Base-by-base conservation (phyloP, 1,140 invertebrate genomes). In the Archivesica marissinica region DNA sequence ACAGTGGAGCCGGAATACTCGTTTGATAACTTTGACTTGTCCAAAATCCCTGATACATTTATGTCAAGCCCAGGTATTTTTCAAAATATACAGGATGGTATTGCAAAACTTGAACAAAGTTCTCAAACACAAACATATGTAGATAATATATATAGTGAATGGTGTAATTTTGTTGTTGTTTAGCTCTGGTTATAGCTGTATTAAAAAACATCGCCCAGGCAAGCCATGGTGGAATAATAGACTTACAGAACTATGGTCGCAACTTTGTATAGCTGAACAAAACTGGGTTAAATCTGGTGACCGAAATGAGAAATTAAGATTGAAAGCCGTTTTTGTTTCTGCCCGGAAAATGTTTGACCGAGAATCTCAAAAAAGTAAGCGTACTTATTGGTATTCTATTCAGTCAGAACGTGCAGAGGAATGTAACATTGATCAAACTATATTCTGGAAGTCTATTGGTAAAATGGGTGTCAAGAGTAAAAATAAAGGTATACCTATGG, bases 401-500 rank as follows among this genome's bases (percentile, higher is more conserved):
- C n/a, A n/a, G n/a, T n/a, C n/a, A n/a, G n/a, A n/a, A n/a, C n/a
- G n/a, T n/a, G n/a, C 17, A 47, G 17, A 52, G 61, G 41, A 35
- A 78, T n/a, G 50, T 61, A 11, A 23, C 61, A 38, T 33, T 56
- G 13, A 77, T 56, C 47, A 56, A 11, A 9, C n/a, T 3, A 50
- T 9, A 25, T 78, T 78, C 25, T 78, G 75, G 54, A 78, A 78
- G 30, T 78, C 50, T 47, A 28, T 78, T 44, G 70, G 25, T 44
- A 74, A 20, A 41, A 50, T 74, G 9, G 44, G 52, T 54, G 25
- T 54, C 6, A n/a, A 54, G 25, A n/a, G 4, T n/a, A 54, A 11
- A 6, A 54, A 54, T 6, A 54, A 54, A 54, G 4, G 4, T 13
- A 54, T 54, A 13, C 52, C 75, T 15, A 41, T 38, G 3, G 75